Conservation (phyloP, 2,797 vertebrate species). For the Schizothorax lantsangensis region DNA sequence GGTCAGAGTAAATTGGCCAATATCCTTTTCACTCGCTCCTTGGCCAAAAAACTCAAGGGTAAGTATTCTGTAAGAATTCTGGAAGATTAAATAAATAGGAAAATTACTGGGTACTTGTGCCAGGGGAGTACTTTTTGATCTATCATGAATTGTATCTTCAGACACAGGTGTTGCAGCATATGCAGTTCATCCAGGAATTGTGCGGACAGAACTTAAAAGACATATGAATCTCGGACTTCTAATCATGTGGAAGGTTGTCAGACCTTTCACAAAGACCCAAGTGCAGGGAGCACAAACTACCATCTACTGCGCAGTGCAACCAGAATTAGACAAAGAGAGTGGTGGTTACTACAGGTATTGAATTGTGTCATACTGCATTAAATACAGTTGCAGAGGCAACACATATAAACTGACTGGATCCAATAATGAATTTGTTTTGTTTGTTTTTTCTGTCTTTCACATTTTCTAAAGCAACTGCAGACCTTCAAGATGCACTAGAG, state of each 20-base stretch:
- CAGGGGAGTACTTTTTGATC: not conserved
- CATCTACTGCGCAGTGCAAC: slow-evolving; percentile 69
- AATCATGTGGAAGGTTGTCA: slow-evolving; percentile 63
- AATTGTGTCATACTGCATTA: not conserved
- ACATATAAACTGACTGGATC: not conserved
- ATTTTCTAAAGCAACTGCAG: slow-evolving; percentile 62
- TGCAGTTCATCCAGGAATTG: slow-evolving; percentile 70
- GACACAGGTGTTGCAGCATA: slow-evolving; percentile 65
- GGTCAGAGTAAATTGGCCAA: slow-evolving; percentile 88
- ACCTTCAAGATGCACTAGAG: slow-evolving; percentile 59
- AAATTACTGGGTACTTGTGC: not conserved
- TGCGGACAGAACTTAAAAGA: slow-evolving; percentile 67
- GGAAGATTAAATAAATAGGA: not conserved
- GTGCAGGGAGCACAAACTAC: slow-evolving; percentile 68
- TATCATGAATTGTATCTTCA: slow-evolving; percentile 21
- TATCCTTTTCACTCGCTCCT: slow-evolving; percentile 80
- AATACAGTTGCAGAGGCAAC: not conserved
- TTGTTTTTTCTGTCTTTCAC: not conserved
- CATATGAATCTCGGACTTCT: slow-evolving; percentile 66
- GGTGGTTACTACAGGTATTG: slow-evolving; percentile 70
- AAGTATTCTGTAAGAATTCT: slow-evolving; percentile 5
- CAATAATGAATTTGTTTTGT: not conserved
- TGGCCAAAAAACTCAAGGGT: slow-evolving; percentile 83
- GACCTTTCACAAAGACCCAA: slow-evolving; percentile 68
- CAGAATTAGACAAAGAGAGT: slow-evolving; percentile 61